Base-by-base conservation (phyloP, 2,113 vertebrate genomes). In the Ictalurus furcatus region DNA sequence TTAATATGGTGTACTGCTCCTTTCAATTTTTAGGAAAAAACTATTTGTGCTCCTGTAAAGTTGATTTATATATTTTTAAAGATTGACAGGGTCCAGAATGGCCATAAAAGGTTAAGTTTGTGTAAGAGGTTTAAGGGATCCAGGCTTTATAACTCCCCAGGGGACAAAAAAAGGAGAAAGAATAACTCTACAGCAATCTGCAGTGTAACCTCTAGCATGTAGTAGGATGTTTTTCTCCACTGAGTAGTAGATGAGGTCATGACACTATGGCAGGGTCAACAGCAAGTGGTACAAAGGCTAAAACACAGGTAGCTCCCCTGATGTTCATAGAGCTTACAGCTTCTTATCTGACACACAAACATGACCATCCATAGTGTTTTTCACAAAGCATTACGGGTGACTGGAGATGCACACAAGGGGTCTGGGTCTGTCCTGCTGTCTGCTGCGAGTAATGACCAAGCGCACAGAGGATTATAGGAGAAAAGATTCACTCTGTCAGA, bases 361-460 rank as follows among this genome's bases (percentile, higher is more conserved):
- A 34, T 44, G 63, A 63, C 74, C 79, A 79, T 28, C 58, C 58
- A 40, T 85, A 65, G 88, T 65, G 71, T 76, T 71, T 84, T 86
- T 85, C 54, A 52, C 44, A 67, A 83, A 67, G 90, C 82, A 65
- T 69, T 82, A 85, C n/a, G 88, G 92, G 92, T 92, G 92, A 93
- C 82, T 14, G 79, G 90, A 91, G 82, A 88, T 28, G 76, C 76
- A 82, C 86, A 52, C 74, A 65, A 84, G 89, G 84, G 76, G 63
- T 83, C 69, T 54, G 83, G 40, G 44, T 65, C 81, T 23, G 73
- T 84, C 84, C 76, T 84, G 80, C 73, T 90, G 88, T 89, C 88
- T 86, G 86, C 9, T 90, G 89, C 92, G 92, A 92, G 88, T 92
- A 91, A 91, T 86, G 90, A 91, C 89, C 30, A 71, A 82, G 84